Conservation (phyloP, 2,113 vertebrate genomes). For the Pipra filicauda region DNA sequence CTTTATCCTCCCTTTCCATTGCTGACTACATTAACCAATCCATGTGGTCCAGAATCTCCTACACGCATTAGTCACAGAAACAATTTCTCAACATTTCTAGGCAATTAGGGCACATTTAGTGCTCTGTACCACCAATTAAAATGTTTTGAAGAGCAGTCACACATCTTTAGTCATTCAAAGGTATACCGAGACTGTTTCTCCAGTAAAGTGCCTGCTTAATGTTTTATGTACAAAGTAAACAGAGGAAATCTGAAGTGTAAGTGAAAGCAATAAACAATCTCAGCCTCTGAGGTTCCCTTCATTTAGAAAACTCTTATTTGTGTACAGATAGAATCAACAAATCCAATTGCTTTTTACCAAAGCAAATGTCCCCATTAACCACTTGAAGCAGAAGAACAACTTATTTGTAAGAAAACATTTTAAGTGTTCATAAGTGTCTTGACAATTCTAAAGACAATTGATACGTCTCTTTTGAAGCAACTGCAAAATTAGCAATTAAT, state of each 20-base stretch:
- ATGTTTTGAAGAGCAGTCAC: neutral
- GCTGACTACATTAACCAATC: neutral
- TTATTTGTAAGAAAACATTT: neutral
- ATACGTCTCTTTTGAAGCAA: neutral
- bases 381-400: slow-evolving; percentile 20
- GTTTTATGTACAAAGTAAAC: neutral
- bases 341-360: neutral
- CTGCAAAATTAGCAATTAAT: slow-evolving; percentile 15
- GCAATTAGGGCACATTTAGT: neutral
- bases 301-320: neutral
- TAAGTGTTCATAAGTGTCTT: neutral
- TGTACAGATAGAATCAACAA: slow-evolving; percentile 7
- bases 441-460: slow-evolving; percentile 13
- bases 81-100: neutral
- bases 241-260: neutral
- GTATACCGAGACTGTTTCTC: neutral
- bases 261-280: neutral
- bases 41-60: neutral
- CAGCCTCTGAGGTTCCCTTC: neutral
- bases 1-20: neutral
- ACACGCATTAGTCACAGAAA: neutral
- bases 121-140: neutral
- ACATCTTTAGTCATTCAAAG: neutral
- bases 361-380: slow-evolving; percentile 11
- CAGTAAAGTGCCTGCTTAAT: neutral